phyloP scores from a whole-genome alignment of 1,140 invertebrate species.

The Bombus sylvicola region DNA sequence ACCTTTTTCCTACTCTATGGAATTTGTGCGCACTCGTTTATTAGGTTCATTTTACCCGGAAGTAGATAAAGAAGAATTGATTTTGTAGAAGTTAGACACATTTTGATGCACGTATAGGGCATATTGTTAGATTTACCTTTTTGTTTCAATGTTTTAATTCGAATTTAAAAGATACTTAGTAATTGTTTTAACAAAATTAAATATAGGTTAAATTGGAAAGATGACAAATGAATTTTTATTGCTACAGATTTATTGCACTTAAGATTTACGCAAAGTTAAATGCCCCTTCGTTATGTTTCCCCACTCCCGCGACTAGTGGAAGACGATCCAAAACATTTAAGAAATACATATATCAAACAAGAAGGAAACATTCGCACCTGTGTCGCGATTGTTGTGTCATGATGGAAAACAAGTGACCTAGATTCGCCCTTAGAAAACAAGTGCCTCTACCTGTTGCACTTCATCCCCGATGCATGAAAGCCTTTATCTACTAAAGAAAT shows the following conservation, averaged over 20 bases:
- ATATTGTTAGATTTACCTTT: neutral
- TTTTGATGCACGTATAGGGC: neutral
- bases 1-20: neutral
- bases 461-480: conserved; percentile 33
- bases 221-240: neutral
- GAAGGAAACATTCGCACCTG: neutral
- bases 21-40: neutral
- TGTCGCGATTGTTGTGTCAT: neutral
- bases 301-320: no score
- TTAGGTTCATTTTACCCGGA: neutral
- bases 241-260: neutral
- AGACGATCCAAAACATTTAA: neutral
- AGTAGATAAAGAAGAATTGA: neutral
- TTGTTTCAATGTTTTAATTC: neutral
- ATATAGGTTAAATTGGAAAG: no score
- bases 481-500: neutral
- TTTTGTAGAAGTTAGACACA: neutral
- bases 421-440: conserved; percentile 5
- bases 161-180: no score
- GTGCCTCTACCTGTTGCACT: conserved; percentile 61
- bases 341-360: neutral
- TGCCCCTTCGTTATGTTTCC: neutral
- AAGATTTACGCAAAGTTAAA: neutral
- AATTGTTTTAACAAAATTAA: no score
- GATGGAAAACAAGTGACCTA: conserved; percentile 39